A percentile compares a stretch with the other conserved stretches of the same genome.
phyloP scores from a whole-genome alignment of 2,113 vertebrate species.

The Salminus brasiliensis region DNA sequence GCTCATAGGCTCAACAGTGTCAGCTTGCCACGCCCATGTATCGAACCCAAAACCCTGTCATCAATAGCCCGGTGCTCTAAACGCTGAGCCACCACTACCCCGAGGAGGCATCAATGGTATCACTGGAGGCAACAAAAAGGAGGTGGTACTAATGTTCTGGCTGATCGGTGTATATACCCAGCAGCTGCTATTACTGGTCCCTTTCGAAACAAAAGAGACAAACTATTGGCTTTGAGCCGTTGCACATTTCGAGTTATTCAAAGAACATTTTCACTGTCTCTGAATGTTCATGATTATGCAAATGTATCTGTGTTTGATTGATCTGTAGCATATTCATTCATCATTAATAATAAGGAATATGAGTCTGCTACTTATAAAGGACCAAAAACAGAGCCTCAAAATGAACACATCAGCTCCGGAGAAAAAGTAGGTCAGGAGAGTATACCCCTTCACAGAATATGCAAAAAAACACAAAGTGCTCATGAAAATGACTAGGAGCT shows the following conservation, averaged over 20 bases:
- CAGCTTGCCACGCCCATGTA: too few species aligned
- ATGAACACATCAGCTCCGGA: conserved; percentile 6
- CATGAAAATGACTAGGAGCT: conserved; percentile 4
- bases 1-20: too few species aligned
- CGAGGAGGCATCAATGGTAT: too few species aligned
- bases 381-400: conserved; percentile 17
- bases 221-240: neutral
- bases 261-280: neutral
- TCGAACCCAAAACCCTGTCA: too few species aligned
- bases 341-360: conserved; percentile 14
- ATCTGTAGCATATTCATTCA: conserved; percentile 36
- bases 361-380: conserved; percentile 1
- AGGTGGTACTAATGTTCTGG: too few species aligned
- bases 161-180: too few species aligned
- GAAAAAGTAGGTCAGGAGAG: conserved; percentile 14
- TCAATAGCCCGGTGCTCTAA: too few species aligned
- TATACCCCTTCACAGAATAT: conserved; percentile 11
- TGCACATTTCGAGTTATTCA: conserved; percentile 1
- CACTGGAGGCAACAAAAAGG: too few species aligned
- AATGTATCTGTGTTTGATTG: conserved; percentile 39
- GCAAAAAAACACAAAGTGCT: conserved; percentile 40
- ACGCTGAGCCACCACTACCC: too few species aligned
- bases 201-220: neutral
- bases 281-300: conserved; percentile 21
- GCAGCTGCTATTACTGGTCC: neutral